phyloP scores from a whole-genome alignment of 2,797 vertebrate genomes.

The Chiroxiphia lanceolata region DNA sequence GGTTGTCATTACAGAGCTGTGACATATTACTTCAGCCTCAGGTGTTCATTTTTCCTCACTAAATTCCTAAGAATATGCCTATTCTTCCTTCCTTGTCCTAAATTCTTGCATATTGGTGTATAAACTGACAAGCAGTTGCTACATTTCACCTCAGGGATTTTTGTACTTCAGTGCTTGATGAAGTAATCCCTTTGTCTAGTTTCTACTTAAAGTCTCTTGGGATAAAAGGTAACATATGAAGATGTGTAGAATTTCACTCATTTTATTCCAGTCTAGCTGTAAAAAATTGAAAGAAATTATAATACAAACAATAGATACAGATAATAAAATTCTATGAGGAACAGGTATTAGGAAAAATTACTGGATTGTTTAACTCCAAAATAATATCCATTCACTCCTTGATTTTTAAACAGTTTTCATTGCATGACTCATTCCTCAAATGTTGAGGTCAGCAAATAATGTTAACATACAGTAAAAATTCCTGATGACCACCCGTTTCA shows the following conservation, averaged over 20 bases:
- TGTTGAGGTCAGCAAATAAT: conserved; percentile 42
- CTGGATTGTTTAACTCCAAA: neutral
- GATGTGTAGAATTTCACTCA: neutral
- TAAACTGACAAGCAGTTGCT: neutral
- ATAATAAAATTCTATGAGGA: neutral
- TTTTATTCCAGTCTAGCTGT: neutral
- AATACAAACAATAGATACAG: neutral
- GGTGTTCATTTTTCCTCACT: neutral
- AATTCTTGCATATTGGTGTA: neutral
- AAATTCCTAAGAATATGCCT: neutral
- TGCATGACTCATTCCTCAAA: conserved; percentile 8
- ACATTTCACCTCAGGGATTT: neutral
- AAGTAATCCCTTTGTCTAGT: neutral
- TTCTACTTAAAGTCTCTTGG: neutral
- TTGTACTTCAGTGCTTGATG: neutral
- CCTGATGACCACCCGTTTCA: conserved; percentile 46
- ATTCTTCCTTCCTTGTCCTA: neutral
- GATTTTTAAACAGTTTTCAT: neutral
- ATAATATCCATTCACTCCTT: neutral
- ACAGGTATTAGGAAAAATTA: neutral
- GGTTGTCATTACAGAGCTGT: neutral
- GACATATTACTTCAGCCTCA: neutral
- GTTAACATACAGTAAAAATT: conserved; percentile 44
- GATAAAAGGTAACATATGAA: neutral
- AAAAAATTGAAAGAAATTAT: neutral